These are phyloP conservation scores for Clarias gariepinus DNA, from an alignment of 2,113 vertebrate species.

Conservation along the genomic window DNA sequence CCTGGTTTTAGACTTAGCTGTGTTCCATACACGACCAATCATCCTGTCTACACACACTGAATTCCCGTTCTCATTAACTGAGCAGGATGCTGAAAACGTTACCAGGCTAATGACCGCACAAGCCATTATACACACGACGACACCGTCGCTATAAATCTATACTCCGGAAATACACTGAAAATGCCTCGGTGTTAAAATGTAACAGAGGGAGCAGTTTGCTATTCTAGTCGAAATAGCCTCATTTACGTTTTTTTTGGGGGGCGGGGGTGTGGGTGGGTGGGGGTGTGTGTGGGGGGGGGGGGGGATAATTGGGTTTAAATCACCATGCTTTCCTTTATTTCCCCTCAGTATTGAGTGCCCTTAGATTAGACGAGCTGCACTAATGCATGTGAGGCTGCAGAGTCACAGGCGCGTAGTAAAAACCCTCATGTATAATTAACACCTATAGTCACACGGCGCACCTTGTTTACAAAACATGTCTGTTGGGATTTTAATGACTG, in stretches of 20 bases:
- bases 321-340: not conserved
- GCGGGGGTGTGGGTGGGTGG: not conserved
- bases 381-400: not conserved
- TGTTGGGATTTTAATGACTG: not conserved
- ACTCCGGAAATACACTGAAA: not conserved
- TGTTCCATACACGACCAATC: slow-evolving; percentile 5
- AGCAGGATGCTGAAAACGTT: slow-evolving; percentile 19
- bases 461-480: not conserved
- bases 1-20: slow-evolving; percentile 1
- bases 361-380: not conserved
- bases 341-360: not conserved
- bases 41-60: not conserved
- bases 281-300: too few species aligned
- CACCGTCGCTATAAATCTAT: not conserved
- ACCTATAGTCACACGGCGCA: not conserved
- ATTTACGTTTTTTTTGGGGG: not conserved
- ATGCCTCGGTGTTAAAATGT: not conserved
- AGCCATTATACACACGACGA: slow-evolving; percentile 14
- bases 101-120: slow-evolving; percentile 27
- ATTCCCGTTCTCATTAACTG: slow-evolving; percentile 1
- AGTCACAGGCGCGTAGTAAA: not conserved
- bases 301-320: not conserved
- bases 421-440: not conserved
- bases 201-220: not conserved
- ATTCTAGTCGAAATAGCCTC: not conserved